Base-by-base conservation (phyloP, 2,888 invertebrate species). In the Tineola bisselliella region DNA sequence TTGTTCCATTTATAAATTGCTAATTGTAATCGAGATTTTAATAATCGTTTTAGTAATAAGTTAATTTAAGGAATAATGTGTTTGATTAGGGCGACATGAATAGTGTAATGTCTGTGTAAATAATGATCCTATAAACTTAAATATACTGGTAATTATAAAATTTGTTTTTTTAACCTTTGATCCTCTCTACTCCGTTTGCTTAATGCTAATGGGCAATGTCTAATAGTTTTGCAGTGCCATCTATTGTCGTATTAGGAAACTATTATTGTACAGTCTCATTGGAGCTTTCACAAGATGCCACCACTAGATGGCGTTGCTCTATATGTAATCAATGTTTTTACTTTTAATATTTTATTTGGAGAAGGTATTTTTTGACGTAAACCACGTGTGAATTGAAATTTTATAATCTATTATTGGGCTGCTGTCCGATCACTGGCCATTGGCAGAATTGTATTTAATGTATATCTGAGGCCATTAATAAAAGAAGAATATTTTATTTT, bases 51-150 rank as follows among this genome's bases (percentile, higher is more conserved):
- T 15, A 12, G 19, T 52, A 52, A 19, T 52, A 19, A 18, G 19
- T 4, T 25, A 25, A 4, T 30, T 12, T 10, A 25, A 58, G 31
- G n/a, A 33, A 18, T 25, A 19, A 10, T 57, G 13, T 18, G 33
- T 59, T 59, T 38, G 18, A 15, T 59, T 59, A 69, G 73, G 72
- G 79, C 79, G 78, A 70, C 73, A 74, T 69, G 78, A 75, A 25
- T 25, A 25, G 65, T 75, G 72, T 75, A 68, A 78, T 87, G 84
- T 86, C 83, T 79, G 75, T 87, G 87, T 87, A 87, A 80, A 88
- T 87, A 87, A 66, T 77, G 79, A 82, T 87, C 84, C 84, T 86
- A 81, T 87, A 87, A 84, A 86, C 79, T 77, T 84, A 84, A 83
- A 81, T 83, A 84, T 82, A 86, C 81, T 81, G 80, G 77, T 82